Conservation (phyloP, 2,888 invertebrate genomes). For the Trachelus tabidus region DNA sequence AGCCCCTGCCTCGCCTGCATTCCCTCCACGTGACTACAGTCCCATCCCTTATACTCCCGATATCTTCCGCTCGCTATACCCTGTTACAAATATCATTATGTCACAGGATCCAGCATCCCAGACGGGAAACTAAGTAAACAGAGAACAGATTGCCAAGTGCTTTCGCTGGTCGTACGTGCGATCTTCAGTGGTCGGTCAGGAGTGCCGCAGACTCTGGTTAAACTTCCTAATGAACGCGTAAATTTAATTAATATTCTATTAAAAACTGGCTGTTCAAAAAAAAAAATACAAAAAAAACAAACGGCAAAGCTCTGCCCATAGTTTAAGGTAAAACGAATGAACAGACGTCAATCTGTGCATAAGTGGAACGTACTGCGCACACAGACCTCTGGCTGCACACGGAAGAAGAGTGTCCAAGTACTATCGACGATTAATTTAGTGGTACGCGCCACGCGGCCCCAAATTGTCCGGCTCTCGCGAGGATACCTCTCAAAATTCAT, state of each 20-base stretch:
- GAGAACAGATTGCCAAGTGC: too few species aligned
- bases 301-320: too few species aligned
- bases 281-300: slow-evolving; percentile 22
- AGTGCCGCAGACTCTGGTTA: background rate
- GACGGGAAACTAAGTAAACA: too few species aligned
- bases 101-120: too few species aligned
- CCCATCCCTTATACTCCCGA: background rate
- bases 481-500: slow-evolving; percentile 2
- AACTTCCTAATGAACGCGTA: slow-evolving; percentile 38
- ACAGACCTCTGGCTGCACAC: background rate
- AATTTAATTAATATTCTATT: slow-evolving; percentile 33
- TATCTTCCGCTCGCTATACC: background rate
- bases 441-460: background rate
- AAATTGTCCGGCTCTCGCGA: background rate
- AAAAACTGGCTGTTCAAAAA: too few species aligned
- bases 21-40: slow-evolving; percentile 23
- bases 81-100: too few species aligned
- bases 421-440: background rate
- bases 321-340: too few species aligned
- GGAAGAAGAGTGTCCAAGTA: background rate
- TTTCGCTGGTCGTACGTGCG: background rate
- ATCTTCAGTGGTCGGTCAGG: background rate
- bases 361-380: too few species aligned
- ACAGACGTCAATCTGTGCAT: too few species aligned
- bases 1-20: slow-evolving; percentile 36